These are phyloP conservation scores for Dreissena polymorpha DNA, from an alignment of 1,140 invertebrate species.

Conservation along the genomic window DNA sequence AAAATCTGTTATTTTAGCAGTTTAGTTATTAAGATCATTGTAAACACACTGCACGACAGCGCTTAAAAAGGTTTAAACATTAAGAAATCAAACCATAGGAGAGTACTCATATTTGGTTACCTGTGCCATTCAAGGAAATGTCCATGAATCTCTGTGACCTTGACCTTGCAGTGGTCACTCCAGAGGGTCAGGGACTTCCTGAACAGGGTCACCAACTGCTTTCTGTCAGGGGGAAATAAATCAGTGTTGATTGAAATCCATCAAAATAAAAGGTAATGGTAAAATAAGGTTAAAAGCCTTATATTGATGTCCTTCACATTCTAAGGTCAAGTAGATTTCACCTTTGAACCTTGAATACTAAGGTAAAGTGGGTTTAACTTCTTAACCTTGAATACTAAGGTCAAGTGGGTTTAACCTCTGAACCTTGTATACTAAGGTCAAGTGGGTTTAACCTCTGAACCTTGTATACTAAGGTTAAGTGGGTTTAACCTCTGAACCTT, in stretches of 20 bases:
- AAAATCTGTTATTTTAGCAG: not conserved
- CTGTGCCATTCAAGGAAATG: slow-evolving; percentile 47
- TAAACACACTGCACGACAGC: not conserved
- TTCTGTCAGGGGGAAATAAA: not conserved
- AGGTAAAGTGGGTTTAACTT: not conserved
- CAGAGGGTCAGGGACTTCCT: slow-evolving; percentile 22
- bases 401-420: not conserved
- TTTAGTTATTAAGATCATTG: not conserved
- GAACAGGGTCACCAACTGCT: slow-evolving; percentile 1
- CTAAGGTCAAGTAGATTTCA: not conserved
- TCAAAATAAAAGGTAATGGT: not conserved
- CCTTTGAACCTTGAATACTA: not conserved
- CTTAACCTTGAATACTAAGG: not conserved
- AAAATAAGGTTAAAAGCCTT: no score
- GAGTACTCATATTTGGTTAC: slow-evolving; percentile 19
- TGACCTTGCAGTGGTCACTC: slow-evolving; percentile 27
- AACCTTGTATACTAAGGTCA: not conserved
- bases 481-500: not conserved
- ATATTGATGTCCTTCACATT: not conserved
- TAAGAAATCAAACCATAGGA: not conserved
- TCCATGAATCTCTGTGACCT: slow-evolving; percentile 17
- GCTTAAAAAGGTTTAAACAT: not conserved
- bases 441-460: not conserved
- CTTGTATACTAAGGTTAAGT: not conserved
- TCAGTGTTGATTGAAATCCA: not conserved